Evolutionary conservation across 2,113 vertebrate species (phyloP).

Genomic region (Onychostoma macrolepis): DNA sequence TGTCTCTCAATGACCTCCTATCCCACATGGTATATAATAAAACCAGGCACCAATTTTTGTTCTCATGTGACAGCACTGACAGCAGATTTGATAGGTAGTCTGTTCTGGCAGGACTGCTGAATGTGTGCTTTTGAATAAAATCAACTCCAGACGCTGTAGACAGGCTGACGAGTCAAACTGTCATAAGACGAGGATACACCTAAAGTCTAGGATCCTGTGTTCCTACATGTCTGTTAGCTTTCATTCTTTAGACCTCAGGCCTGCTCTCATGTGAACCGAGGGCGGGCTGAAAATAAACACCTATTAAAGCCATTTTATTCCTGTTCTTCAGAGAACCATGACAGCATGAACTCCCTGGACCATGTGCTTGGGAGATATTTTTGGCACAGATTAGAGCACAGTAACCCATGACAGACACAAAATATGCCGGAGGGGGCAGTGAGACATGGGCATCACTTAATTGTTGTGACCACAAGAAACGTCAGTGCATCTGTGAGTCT

Average conservation of each 20-base stretch:
- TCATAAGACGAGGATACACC: not conserved
- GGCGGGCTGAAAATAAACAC: slow-evolving; percentile 46
- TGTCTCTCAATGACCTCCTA: slow-evolving; percentile 11
- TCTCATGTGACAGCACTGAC: slow-evolving; percentile 5
- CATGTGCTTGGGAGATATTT: slow-evolving; percentile 55
- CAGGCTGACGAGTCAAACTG: slow-evolving; percentile 8
- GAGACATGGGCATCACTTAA: slow-evolving; percentile 35
- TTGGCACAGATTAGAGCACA: slow-evolving; percentile 35
- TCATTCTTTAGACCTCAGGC: slow-evolving; percentile 24
- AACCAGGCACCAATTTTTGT: not conserved
- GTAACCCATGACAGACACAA: slow-evolving; percentile 43
- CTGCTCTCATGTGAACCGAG: slow-evolving; percentile 1
- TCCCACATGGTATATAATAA: not conserved
- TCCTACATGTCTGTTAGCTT: not conserved
- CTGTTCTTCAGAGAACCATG: slow-evolving; percentile 55
- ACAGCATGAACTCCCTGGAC: slow-evolving; percentile 52
- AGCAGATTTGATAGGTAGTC: not conserved
- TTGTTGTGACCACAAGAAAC: slow-evolving; percentile 35
- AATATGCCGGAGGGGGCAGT: not conserved
- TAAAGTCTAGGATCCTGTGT: not conserved
- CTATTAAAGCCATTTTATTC: slow-evolving; percentile 58
- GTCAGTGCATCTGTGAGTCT: not conserved
- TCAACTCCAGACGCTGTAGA: not conserved
- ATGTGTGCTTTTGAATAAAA: slow-evolving; percentile 9
- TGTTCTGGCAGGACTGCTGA: slow-evolving; percentile 30